Conservation (phyloP, 2,797 vertebrate species). For the Coregonus suidteri region DNA sequence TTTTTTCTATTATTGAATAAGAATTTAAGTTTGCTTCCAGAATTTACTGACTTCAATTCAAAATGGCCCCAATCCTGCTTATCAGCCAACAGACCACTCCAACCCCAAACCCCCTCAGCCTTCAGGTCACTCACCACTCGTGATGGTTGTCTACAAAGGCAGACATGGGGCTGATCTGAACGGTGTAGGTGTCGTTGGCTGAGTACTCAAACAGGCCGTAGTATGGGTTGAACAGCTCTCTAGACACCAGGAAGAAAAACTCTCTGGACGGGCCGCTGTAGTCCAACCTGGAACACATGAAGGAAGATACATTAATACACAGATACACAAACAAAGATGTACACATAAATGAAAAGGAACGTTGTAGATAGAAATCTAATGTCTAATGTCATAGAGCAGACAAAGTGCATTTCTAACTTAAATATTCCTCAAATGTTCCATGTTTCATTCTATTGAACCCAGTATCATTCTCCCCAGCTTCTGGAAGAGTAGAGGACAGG, state of each 20-base stretch:
- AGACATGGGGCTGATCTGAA: conserved; percentile 98
- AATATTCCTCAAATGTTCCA: not conserved
- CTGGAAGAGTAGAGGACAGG: not conserved
- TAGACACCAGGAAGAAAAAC: conserved; percentile 95
- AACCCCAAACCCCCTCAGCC: not conserved
- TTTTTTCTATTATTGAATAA: too few species aligned
- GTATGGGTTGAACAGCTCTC: conserved; percentile 96
- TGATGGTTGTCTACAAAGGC: conserved; percentile 98
- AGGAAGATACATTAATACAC: not conserved
- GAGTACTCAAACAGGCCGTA: conserved; percentile 98
- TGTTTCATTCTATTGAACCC: not conserved
- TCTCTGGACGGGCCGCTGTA: conserved; percentile 96
- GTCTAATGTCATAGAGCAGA: too few species aligned
- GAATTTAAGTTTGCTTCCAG: too few species aligned
- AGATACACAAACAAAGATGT: too few species aligned
- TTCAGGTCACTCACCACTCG: conserved; percentile 83
- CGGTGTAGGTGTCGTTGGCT: conserved; percentile 96
- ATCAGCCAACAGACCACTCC: not conserved
- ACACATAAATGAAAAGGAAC: too few species aligned
- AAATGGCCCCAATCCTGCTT: too few species aligned
- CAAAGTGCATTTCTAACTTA: too few species aligned
- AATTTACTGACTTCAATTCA: too few species aligned
- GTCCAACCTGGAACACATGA: conserved; percentile 80
- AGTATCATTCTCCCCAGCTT: not conserved
- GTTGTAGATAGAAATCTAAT: too few species aligned